A percentile compares a stretch with the other conserved stretches of the same genome.
phyloP scores from a whole-genome alignment of 2,797 vertebrate species.

The Eulemur rubriventer region DNA sequence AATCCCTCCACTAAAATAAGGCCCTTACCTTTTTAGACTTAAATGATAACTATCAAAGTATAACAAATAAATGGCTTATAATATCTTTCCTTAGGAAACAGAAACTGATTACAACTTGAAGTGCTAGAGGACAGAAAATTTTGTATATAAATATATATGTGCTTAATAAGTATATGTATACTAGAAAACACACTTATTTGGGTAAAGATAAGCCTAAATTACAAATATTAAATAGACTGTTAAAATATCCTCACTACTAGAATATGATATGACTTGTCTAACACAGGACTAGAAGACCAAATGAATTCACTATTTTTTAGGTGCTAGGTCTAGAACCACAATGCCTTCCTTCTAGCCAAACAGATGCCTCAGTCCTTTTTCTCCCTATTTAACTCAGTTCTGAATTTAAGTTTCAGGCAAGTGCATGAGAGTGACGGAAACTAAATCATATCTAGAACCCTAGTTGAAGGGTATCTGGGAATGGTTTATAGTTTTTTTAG shows the following conservation, averaged over 20 bases:
- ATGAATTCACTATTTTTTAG: constrained; percentile 19
- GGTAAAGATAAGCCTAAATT: neutral
- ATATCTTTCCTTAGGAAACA: constrained; percentile 9
- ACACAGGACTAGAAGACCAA: neutral
- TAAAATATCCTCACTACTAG: neutral
- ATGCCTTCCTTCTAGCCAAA: neutral
- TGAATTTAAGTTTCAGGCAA: constrained; percentile 39
- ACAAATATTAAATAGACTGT: constrained; percentile 5
- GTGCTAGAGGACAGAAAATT: neutral
- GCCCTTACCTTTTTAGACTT: constrained; percentile 5
- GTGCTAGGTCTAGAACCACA: neutral
- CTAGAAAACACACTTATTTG: constrained; percentile 21
- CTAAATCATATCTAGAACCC: neutral
- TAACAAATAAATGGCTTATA: neutral
- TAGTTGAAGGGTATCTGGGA: neutral
- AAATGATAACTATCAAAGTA: neutral
- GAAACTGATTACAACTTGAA: constrained; percentile 25
- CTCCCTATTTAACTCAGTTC: neutral
- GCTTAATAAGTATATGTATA: neutral
- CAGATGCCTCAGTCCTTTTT: neutral
- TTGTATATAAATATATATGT: neutral
- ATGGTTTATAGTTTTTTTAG: neutral
- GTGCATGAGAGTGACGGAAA: neutral
- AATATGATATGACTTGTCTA: neutral
- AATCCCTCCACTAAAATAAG: neutral